Evolutionary conservation across 2,113 vertebrate genomes (phyloP).

Genomic region (Pelusios castaneus): DNA sequence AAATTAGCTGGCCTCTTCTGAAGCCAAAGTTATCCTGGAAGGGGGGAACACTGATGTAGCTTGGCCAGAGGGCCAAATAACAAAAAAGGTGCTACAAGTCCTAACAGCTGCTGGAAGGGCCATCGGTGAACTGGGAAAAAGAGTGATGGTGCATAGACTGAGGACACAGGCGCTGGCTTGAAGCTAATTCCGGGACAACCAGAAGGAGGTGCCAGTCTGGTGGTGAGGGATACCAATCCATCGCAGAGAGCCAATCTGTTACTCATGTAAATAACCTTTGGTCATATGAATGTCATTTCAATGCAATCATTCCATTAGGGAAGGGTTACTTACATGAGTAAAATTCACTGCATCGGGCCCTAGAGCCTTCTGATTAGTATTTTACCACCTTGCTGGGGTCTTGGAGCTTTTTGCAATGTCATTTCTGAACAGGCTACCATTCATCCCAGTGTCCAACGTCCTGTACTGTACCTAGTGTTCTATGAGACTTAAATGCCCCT

Average conservation of each 20-base stretch:
- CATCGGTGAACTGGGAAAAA: too few species aligned
- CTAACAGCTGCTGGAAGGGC: too few species aligned
- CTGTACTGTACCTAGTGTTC: background rate
- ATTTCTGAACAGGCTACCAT: fast-evolving
- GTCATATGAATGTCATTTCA: background rate
- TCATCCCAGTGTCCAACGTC: background rate
- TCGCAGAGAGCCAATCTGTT: background rate
- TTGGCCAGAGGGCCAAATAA: too few species aligned
- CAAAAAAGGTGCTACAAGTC: too few species aligned
- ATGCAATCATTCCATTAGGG: background rate
- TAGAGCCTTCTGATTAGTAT: background rate
- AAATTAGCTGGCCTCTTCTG: too few species aligned
- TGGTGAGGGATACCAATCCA: too few species aligned
- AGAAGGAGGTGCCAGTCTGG: too few species aligned
- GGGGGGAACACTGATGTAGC: too few species aligned
- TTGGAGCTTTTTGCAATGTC: background rate
- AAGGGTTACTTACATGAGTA: background rate
- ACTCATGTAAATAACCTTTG: background rate
- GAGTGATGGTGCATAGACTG: too few species aligned
- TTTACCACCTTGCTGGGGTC: background rate
- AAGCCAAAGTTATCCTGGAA: too few species aligned
- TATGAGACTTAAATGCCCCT: background rate
- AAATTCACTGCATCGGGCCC: background rate
- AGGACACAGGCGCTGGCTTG: too few species aligned
- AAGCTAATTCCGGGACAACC: too few species aligned